Evolutionary conservation across 1,140 invertebrate species (phyloP).

Genomic region (Atta colombica): DNA sequence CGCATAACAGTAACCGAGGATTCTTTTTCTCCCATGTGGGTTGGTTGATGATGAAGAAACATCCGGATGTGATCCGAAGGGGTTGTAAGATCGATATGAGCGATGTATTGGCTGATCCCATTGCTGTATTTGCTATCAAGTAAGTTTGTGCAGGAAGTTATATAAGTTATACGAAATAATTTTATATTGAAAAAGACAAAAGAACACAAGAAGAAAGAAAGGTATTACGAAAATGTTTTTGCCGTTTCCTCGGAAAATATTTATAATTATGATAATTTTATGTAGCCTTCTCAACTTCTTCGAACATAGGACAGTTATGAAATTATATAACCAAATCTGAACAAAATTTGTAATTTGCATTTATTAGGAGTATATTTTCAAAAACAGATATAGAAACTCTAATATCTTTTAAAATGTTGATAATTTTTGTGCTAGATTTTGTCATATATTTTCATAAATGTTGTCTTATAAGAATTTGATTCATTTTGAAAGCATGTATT

Average conservation of each 20-base stretch:
- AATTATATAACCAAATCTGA: no score
- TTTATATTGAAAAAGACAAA: background rate
- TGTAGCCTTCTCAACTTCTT: no score
- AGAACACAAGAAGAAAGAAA: background rate
- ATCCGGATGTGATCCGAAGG: constrained; percentile 92
- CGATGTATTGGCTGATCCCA: constrained; percentile 92
- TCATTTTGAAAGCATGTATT: background rate
- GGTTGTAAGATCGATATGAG: constrained; percentile 92
- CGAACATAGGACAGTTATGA: no score
- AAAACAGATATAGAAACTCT: no score
- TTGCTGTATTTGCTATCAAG: constrained; percentile 92
- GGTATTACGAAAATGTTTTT: no score
- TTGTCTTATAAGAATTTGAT: background rate
- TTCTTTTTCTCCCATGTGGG: constrained; percentile 97
- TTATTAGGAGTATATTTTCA: no score
- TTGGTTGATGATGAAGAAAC: constrained; percentile 95
- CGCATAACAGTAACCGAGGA: constrained; percentile 95
- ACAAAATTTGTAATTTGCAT: no score
- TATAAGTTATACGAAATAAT: background rate
- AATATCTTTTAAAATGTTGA: no score
- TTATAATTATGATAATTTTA: no score
- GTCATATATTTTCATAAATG: no score
- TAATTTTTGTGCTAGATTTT: no score
- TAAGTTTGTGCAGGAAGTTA: constrained; percentile 77
- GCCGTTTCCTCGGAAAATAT: no score